A percentile compares a stretch with the other conserved stretches of the same genome.
These are phyloP conservation scores for Calidris pygmaea DNA, from an alignment of 2,113 vertebrate species.

Conservation along the genomic window DNA sequence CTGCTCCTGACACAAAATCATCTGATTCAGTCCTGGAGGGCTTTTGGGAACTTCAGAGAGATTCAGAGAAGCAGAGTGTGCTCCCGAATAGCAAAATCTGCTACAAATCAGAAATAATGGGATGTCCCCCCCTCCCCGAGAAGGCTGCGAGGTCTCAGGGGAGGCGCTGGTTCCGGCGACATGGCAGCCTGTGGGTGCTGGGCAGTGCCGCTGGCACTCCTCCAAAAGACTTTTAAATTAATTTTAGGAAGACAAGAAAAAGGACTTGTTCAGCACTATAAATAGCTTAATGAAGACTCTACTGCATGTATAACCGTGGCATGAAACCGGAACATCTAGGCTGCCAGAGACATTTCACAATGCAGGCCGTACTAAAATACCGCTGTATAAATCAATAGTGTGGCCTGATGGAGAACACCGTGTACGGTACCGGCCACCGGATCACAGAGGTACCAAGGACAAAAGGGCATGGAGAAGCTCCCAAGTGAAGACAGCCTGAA, in stretches of 20 bases:
- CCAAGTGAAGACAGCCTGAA: background rate
- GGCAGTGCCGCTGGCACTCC: background rate
- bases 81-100: background rate
- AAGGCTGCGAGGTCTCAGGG: background rate
- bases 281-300: background rate
- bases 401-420: background rate
- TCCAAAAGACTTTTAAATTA: background rate
- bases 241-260: background rate
- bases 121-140: too few species aligned
- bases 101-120: background rate
- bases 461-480: background rate
- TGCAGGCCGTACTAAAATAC: background rate
- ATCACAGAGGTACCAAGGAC: background rate
- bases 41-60: background rate
- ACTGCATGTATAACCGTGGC: background rate
- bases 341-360: background rate
- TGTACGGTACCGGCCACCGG: fast-evolving
- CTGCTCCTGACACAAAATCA: background rate
- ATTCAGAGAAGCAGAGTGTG: fast-evolving
- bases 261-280: background rate
- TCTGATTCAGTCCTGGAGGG: background rate
- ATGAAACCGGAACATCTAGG: background rate
- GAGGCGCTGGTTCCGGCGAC: fast-evolving
- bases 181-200: fast-evolving
- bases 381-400: fast-evolving